Base-by-base conservation (phyloP, 2,113 vertebrate species). In the Corydoras sp. region DNA sequence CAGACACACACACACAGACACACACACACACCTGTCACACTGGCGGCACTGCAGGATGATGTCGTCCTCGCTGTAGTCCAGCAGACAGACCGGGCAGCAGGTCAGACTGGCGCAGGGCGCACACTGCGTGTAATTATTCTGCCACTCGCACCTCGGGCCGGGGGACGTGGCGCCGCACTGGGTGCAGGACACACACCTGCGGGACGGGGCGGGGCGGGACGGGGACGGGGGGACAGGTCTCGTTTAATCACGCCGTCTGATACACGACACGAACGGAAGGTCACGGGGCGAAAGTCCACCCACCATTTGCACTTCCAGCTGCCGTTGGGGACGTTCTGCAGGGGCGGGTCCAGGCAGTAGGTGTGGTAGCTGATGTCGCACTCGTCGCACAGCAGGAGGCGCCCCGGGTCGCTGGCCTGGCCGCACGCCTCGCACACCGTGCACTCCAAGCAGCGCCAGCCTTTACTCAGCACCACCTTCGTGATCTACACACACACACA, bases 291-390 rank as follows among this genome's bases (percentile, higher is more conserved):
- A 24, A 24, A 43, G 1, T 43, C 35, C 35, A 43, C 35, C 62
- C 74, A 98, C 96, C 96, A 99, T 92, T 95, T 97, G 90, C 96
- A 99, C 84, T 99, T 99, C 96, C 96, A 99, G 85, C 96, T 95
- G 72, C 95, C 96, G 79, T 97, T 99, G 2, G 96, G 96, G 7
- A 99, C 96, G 0, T 96, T 98, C 86, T 98, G 96, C 86, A 99
- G 83, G 0, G 96, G 96, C 0, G 96, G 96, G 77, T 97, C 93
- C 50, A 99, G 85, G 90, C 96, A 99, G 88, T 98, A 99, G 0
- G 96, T 99, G 85, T 99, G 96, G 77, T 98, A 99, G 81, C 96
- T 99, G 85, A 99, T 99, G 87, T 99, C 96, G 75, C 96, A 99
- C 81, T 98, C 94, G 0, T 99, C 96, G 14, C 96, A 99, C 66